Evolutionary conservation across 2,113 vertebrate genomes (phyloP), one percentile per base, ranked within the genome.

Genomic region (Petrocephalus microphthalmus): DNA sequence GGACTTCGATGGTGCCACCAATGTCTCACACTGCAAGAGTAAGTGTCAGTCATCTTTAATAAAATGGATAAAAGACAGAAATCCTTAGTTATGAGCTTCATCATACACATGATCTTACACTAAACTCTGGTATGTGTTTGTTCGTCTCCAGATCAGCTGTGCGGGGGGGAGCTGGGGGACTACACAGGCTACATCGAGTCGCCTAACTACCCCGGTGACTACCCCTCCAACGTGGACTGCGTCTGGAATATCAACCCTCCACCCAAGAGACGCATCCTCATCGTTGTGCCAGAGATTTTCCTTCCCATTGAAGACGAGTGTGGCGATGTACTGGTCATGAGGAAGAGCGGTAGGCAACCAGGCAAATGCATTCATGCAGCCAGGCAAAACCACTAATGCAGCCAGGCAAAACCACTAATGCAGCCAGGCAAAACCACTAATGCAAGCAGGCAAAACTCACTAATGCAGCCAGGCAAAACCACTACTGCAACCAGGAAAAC

Each of bases 181-280:
- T 98, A 97, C 93, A 99, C 97, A 10, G 98, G 98, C 85, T 99
- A 98, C 92, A 98, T 99, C 22, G 98, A 99, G 95, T 99, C 98
- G 54, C 98, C 98, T 83, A 99, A 99, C 96, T 99, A 99, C 90
- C 98, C 98, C 0, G 98, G 98, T 57, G 98, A 99, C 92, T 99
- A 99, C 91, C 98, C 98, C 0, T 97, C 98, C 47, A 97, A 97
- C 0, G 92, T 99, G 56, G 98, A 99, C 91, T 99, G 98, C 15
- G 92, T 97, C 49, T 99, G 98, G 98, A 99, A 97, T 93, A 99
- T 99, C 96, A 99, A 97, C 95, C 98, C 98, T 0, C 98, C 98
- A 0, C 97, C 97, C 92, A 99, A 99, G 93, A 97, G 98, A 93
- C 99, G 98, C 95, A 99, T 99, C 93, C 96, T 99, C 84, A 97